These are phyloP conservation scores for Halictus quadricinctus DNA, from an alignment of 2,888 invertebrate genomes.

Conservation along the genomic window DNA sequence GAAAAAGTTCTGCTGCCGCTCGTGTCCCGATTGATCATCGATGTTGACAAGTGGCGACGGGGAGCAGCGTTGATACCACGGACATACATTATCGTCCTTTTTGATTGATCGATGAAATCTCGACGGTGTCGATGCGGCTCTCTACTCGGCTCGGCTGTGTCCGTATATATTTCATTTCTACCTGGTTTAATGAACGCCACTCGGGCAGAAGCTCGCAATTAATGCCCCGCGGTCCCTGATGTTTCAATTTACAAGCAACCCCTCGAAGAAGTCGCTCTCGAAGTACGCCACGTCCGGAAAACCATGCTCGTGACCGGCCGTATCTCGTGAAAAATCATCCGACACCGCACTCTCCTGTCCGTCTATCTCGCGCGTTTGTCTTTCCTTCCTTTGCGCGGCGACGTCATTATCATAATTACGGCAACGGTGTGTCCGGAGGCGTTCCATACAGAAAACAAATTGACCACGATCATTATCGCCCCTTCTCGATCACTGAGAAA, in stretches of 20 bases:
- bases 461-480: slow-evolving; percentile 76
- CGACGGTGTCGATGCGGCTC: slow-evolving; percentile 26
- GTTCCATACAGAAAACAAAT: slow-evolving; percentile 74
- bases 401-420: slow-evolving; percentile 67
- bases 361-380: neutral
- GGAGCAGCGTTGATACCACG: slow-evolving; percentile 11
- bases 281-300: slow-evolving; percentile 12
- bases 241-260: slow-evolving; percentile 48
- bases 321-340: slow-evolving; percentile 39
- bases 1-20: neutral
- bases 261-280: neutral
- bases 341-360: neutral
- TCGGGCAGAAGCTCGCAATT: slow-evolving; percentile 26
- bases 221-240: slow-evolving; percentile 30
- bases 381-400: slow-evolving; percentile 2
- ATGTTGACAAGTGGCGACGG: slow-evolving; percentile 41
- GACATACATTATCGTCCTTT: slow-evolving; percentile 32
- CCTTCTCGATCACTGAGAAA: slow-evolving; percentile 61
- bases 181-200: slow-evolving; percentile 30
- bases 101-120: slow-evolving; percentile 55
- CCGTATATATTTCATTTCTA: slow-evolving; percentile 48
- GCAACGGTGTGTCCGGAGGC: slow-evolving; percentile 64
- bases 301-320: neutral
- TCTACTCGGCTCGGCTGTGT: neutral
- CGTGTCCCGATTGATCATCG: slow-evolving; percentile 38